Conservation (phyloP, 1,140 invertebrate genomes). For the Eupeodes corollae region DNA sequence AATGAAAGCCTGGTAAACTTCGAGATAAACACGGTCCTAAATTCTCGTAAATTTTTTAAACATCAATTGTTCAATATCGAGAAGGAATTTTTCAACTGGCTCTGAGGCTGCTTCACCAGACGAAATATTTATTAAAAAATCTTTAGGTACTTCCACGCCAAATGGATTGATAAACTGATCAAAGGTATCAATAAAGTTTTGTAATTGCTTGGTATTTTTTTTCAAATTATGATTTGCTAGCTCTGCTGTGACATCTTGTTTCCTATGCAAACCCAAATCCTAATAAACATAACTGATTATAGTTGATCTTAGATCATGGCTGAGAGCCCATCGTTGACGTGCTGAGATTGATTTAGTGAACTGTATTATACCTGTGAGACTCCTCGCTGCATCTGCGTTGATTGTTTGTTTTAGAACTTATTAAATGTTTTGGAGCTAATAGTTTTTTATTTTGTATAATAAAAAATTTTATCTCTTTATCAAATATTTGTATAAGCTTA, state of each 20-base stretch:
- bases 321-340: slow-evolving; percentile 10
- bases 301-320: slow-evolving; percentile 12
- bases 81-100: slow-evolving; percentile 14
- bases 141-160: slow-evolving; percentile 1
- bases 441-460: too few species aligned
- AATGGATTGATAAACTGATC: slow-evolving; percentile 12
- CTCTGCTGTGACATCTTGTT: slow-evolving; percentile 10
- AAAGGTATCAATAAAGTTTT: slow-evolving; percentile 7
- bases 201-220: slow-evolving; percentile 1
- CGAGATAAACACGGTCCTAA: too few species aligned
- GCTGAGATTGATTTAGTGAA: slow-evolving; percentile 12
- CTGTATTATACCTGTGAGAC: slow-evolving; percentile 9
- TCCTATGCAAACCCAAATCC: slow-evolving; percentile 1
- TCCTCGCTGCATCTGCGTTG: slow-evolving; percentile 6
- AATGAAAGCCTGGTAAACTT: too few species aligned
- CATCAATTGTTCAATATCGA: slow-evolving; percentile 17
- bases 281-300: slow-evolving; percentile 12
- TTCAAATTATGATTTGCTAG: slow-evolving; percentile 6
- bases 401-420: slow-evolving; percentile 2
- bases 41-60: too few species aligned
- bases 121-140: slow-evolving; percentile 15
- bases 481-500: too few species aligned
- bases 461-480: too few species aligned
- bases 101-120: slow-evolving; percentile 16
- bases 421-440: neutral